Percentiles rank a stretch among this genome's conserved stretches.
These are phyloP conservation scores for Thumatha senex DNA, from an alignment of 2,888 invertebrate genomes.

Conservation along the genomic window DNA sequence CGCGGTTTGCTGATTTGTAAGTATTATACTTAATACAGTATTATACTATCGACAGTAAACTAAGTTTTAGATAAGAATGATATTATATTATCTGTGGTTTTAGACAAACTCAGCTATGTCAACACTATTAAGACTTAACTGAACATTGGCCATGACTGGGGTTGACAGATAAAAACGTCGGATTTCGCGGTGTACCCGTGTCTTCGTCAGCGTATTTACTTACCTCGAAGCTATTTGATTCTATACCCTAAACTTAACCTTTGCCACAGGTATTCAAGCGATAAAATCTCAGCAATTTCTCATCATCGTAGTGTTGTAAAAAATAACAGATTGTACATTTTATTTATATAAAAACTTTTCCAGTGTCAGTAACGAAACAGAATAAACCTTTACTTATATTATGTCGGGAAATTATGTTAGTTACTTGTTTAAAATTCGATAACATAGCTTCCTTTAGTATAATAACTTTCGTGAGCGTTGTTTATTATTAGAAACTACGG, in stretches of 20 bases:
- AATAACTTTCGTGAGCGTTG: too few relatives aligned
- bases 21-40: constrained; percentile 28
- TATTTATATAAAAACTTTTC: too few relatives aligned
- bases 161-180: constrained; percentile 77
- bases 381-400: too few relatives aligned
- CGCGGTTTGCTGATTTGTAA: constrained; percentile 17
- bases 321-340: too few relatives aligned
- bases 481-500: too few relatives aligned
- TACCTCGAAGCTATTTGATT: constrained; percentile 78
- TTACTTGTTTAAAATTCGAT: too few relatives aligned
- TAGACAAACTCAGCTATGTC: constrained; percentile 46
- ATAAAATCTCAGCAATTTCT: constrained; percentile 23
- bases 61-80: too few relatives aligned
- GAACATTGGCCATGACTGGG: constrained; percentile 63
- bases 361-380: too few relatives aligned
- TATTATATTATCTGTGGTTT: too few relatives aligned
- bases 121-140: constrained; percentile 65
- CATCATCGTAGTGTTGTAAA: not conserved
- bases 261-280: constrained; percentile 36
- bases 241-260: constrained; percentile 74
- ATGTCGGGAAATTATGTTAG: too few relatives aligned
- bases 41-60: too few relatives aligned
- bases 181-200: constrained; percentile 65
- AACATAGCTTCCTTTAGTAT: too few relatives aligned
- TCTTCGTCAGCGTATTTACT: constrained; percentile 80